Base-by-base conservation (phyloP, 2,888 invertebrate species). In the Ceraclea dissimilis region DNA sequence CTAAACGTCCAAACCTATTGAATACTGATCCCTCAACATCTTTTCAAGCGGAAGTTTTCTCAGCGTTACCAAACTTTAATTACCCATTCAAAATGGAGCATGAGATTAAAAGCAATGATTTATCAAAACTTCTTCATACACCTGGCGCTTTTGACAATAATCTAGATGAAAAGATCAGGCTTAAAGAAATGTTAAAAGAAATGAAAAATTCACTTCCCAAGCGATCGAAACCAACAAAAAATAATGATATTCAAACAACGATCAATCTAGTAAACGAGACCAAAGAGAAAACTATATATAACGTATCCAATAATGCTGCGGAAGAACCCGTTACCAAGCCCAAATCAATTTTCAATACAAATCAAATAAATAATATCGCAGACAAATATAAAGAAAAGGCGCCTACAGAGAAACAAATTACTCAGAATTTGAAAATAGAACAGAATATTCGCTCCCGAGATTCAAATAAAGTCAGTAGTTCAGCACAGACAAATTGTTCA, bases 121-220 rank as follows among this genome's bases (percentile, higher is more conserved):
- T 31, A 31, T 8, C 31, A 31, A 31, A 31, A 31, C n/a, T n/a
- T n/a, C n/a, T n/a, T n/a, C n/a, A n/a, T n/a, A n/a, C n/a, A n/a
- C 31, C 31, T 31, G 6, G 8, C 8, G 31, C 31, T 11, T 31
- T 11, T 11, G 11, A 31, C 19, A 51, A 26, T 17, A 52, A 53
- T 18, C 47, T 54, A 44, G 74, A 80, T 63, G 81, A 83, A 64
- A 79, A 79, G 65, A 80, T 80, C 66, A 79, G 78, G 67, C 70
- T 87, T 22, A 83, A 82, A 67, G 84, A 85, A 70, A 84, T 86
- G 80, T 69, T 87, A 60, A 86, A 86, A 65, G 86, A 87, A 74
- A 86, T 87, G 84, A 87, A 86, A 70, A 81, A 87, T 68, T 86
- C 86, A 11, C 70, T 88, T 59, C 85, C 86, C 1, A 83, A 82